A percentile compares a stretch with the other conserved stretches of the same genome.
These are phyloP conservation scores for Beroe forskalii DNA, from an alignment of 37 sponge, comb jelly and placozoan genomes.

Conservation along the genomic window DNA sequence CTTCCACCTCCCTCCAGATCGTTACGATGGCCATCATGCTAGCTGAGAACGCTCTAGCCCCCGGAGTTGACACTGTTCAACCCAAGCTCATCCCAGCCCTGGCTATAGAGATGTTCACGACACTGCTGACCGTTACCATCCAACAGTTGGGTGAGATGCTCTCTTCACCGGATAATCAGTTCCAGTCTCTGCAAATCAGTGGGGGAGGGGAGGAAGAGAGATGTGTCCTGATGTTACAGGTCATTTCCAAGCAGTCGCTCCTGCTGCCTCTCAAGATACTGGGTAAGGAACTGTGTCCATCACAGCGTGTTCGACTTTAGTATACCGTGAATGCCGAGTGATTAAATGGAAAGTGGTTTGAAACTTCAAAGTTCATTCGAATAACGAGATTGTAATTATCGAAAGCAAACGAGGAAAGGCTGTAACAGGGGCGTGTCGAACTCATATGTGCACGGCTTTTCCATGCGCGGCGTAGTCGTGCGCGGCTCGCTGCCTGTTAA, in stretches of 20 bases:
- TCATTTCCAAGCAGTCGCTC: constrained; percentile 35
- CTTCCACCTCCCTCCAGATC: constrained; percentile 2
- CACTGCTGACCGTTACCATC: constrained; percentile 35
- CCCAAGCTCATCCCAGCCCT: constrained; percentile 39
- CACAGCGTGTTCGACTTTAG: no score
- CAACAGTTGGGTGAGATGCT: constrained; percentile 40
- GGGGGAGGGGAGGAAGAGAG: constrained; percentile 19
- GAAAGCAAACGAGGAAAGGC: neutral
- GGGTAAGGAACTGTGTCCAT: neutral
- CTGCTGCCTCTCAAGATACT: constrained; percentile 54
- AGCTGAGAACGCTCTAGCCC: constrained; percentile 59
- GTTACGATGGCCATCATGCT: constrained; percentile 56
- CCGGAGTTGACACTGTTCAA: constrained; percentile 56
- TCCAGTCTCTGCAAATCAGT: constrained; percentile 31
- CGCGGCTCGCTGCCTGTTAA: no score
- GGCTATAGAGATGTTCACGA: constrained; percentile 20
- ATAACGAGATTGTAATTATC: no score
- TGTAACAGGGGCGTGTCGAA: no score
- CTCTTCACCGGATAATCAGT: constrained; percentile 37
- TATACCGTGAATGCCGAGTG: no score
- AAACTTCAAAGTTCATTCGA: no score
- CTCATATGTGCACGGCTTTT: no score
- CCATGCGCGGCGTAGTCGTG: no score
- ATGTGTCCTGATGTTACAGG: neutral
- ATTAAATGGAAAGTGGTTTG: no score